Conservation (phyloP, 2,888 invertebrate genomes). For the Phengaris alcon region DNA sequence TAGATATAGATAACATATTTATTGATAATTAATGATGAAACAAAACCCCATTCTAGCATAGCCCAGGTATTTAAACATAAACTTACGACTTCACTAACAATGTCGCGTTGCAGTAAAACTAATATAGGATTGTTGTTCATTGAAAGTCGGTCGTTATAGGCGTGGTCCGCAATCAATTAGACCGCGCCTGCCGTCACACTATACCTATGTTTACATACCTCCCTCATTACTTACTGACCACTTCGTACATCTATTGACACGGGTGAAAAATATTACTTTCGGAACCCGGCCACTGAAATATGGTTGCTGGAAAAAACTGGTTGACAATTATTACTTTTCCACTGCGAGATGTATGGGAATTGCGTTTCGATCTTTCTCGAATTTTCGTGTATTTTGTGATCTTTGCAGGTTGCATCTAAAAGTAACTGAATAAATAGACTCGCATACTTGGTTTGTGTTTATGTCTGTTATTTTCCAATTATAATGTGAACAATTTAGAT, state of each 20-base stretch:
- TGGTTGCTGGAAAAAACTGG: slow-evolving; percentile 29
- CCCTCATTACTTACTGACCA: slow-evolving; percentile 73
- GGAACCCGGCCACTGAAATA: slow-evolving; percentile 28
- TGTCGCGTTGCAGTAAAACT: slow-evolving; percentile 19
- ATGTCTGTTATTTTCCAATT: too few species aligned
- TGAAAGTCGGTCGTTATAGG: slow-evolving; percentile 43
- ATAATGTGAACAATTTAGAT: too few species aligned
- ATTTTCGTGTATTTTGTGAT: background rate
- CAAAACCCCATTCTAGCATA: too few species aligned
- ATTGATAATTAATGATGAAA: too few species aligned
- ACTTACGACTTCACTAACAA: background rate
- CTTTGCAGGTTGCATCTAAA: background rate
- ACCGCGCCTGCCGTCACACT: slow-evolving; percentile 58
- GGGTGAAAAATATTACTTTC: slow-evolving; percentile 37
- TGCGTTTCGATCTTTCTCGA: background rate
- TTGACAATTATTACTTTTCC: slow-evolving; percentile 20
- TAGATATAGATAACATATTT: too few species aligned
- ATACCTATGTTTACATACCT: slow-evolving; percentile 59
- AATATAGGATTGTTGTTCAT: slow-evolving; percentile 31
- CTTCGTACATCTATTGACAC: slow-evolving; percentile 46
- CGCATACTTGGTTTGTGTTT: background rate
- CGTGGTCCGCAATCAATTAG: slow-evolving; percentile 72
- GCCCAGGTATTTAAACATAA: too few species aligned
- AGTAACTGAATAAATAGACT: background rate
- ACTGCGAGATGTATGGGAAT: slow-evolving; percentile 7